Evolutionary conservation across 2,888 invertebrate species (phyloP), one percentile per base, ranked within the genome.

Genomic region (Graphium colonna): DNA sequence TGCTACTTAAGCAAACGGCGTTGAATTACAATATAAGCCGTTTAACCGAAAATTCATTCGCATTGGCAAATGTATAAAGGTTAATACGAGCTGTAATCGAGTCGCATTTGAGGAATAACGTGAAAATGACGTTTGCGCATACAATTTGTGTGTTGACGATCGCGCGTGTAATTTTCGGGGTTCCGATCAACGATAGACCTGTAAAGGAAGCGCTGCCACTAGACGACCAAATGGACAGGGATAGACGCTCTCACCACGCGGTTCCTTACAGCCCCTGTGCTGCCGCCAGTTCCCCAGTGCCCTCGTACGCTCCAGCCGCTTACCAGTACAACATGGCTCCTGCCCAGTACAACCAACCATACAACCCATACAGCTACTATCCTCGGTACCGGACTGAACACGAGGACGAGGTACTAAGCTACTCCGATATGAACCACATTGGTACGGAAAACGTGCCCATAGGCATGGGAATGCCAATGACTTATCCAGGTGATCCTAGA

Each of bases 51-150:
- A 73, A 64, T 62, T 58, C 45, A 60, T 53, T 66, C 65, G 58
- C 66, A 61, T 62, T 67, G 63, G 66, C 64, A n/a, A 28, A 57
- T 68, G 70, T 81, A 81, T 82, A 79, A 82, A 84, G 77, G 78
- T 75, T 73, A 72, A 69, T 71, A 67, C 60, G 63, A 60, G 60
- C 49, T 61, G 57, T 60, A 64, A 63, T 60, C 56, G 31, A 58
- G 50, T 55, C 66, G 64, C 69, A 65, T 67, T 76, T 73, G 65
- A 64, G 61, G 67, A 61, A 60, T 55, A 47, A 44, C 56, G 58
- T 60, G 62, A 78, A 62, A 63, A 85, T 84, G 84, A 77, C 77
- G 72, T 63, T 70, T 51, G 65, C 71, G 45, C 54, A 71, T 57
- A 67, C 68, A 48, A 60, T 65, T 62, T 71, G 65, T 56, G 55